These are phyloP conservation scores for Lasius fuliginosus DNA, from an alignment of 2,888 invertebrate genomes.

Conservation along the genomic window DNA sequence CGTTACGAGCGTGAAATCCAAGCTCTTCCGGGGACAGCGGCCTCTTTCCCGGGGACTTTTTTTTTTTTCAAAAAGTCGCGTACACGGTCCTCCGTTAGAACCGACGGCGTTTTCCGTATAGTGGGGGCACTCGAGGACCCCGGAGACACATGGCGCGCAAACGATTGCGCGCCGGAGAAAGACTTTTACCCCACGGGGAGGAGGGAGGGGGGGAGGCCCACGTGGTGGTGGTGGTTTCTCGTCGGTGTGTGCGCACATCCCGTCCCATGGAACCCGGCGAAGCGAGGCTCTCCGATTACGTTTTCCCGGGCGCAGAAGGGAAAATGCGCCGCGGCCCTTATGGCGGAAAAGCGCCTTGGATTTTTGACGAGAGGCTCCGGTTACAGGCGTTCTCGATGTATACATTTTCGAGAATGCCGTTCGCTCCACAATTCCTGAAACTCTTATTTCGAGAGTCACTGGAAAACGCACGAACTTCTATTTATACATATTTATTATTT, in stretches of 20 bases:
- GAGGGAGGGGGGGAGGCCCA: conserved; percentile 81
- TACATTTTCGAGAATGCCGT: conserved; percentile 23
- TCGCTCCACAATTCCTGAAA: not conserved
- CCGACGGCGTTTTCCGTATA: conserved; percentile 14
- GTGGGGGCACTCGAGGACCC: conserved; percentile 60
- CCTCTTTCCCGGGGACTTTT: conserved; percentile 64
- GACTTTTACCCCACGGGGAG: conserved; percentile 83
- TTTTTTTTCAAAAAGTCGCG: conserved; percentile 73
- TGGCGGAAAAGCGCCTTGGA: conserved; percentile 48
- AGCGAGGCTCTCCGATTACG: conserved; percentile 76
- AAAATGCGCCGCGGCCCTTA: conserved; percentile 56
- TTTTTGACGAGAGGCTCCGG: conserved; percentile 46
- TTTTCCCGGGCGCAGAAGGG: conserved; percentile 63
- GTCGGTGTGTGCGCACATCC: conserved; percentile 63
- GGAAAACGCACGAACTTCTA: not conserved
- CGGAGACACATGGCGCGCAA: conserved; percentile 84
- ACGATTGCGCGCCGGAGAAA: conserved; percentile 79
- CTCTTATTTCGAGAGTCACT: not conserved
- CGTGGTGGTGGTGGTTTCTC: conserved; percentile 78
- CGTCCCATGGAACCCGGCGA: conserved; percentile 60
- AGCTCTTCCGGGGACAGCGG: conserved; percentile 78
- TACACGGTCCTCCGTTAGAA: conserved; percentile 42
- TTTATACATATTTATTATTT: conserved; percentile 3
- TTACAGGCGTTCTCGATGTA: conserved; percentile 29
- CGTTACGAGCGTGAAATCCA: conserved; percentile 81